Base-by-base conservation (phyloP, 2,888 invertebrate genomes). In the Salticus scenicus region DNA sequence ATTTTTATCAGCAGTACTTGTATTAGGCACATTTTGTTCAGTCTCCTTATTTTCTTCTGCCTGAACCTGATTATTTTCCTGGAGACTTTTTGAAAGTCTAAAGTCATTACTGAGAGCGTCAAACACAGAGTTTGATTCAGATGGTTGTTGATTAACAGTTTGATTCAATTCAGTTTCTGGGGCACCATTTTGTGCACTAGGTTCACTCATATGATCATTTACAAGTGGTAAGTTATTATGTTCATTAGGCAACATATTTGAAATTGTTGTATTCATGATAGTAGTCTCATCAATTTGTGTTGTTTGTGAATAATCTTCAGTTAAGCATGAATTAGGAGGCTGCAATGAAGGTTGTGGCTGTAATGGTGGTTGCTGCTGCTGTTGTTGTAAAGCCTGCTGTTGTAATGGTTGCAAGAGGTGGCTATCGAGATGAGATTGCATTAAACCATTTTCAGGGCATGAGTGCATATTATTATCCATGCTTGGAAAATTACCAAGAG, bases 121-220 rank as follows among this genome's bases (percentile, higher is more conserved):
- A 67, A 84, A 83, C n/a, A 83, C 30, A 24, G 37, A 20, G 41
- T 77, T 70, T 30, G 74, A n/a, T 14, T 72, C 83, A 17, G 64
- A 20, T 12, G 31, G 30, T 8, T 33, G 42, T 10, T 33, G 1
- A 0, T 31, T 30, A 10, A n/a, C 27, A 1, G 12, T 10, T 37
- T 31, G 63, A n/a, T 20, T 41, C 0, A 57, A 5, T 41, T 64
- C 64, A 37, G 37, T 51, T 27, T 74, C 10, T 12, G 33, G 10
- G 7, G 20, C 7, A 17, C 57, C 20, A 8, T 74, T 33, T 17
- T 27, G 57, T 8, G 57, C 17, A 7, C 14, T 7, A 0, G 4
- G 8, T 7, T 41, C 30, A 28, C 17, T 72, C 8, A 72, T 30
- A 4, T 69, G 69, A 28, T 72, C 72, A 20, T 72, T 57, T 31